Evolutionary conservation across 2,113 vertebrate species (phyloP).

Genomic region (Conger conger): DNA sequence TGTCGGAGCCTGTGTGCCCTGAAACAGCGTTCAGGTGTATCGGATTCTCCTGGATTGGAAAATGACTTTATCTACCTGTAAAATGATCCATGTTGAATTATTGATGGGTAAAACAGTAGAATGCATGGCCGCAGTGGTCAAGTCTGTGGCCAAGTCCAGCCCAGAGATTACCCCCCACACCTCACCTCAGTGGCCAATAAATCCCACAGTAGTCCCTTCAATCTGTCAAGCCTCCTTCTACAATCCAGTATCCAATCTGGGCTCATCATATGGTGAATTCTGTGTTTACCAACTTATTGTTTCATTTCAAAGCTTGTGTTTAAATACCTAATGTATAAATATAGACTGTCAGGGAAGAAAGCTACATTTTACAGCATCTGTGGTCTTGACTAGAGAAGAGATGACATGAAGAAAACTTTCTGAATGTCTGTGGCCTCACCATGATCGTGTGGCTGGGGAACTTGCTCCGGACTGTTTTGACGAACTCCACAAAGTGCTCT

Average conservation of each 20-base stretch:
- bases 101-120: not conserved
- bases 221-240: not conserved
- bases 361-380: too few species aligned
- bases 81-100: too few species aligned
- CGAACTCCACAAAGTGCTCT: conserved; percentile 95
- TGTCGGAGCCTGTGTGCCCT: not conserved
- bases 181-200: not conserved
- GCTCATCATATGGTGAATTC: not conserved
- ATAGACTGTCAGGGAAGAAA: too few species aligned
- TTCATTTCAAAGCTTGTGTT: not conserved
- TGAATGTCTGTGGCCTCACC: conserved; percentile 68
- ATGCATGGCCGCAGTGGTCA: not conserved
- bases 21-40: not conserved
- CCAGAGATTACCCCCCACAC: too few species aligned
- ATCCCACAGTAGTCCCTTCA: not conserved
- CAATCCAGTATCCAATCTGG: not conserved
- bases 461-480: conserved; percentile 83
- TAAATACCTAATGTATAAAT: not conserved
- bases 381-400: too few species aligned
- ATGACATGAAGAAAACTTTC: not conserved
- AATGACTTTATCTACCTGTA: not conserved
- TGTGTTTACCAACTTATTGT: not conserved
- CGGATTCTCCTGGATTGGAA: not conserved
- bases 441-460: conserved; percentile 97
- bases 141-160: too few species aligned